A percentile compares a stretch with the other conserved stretches of the same genome.
phyloP scores from a whole-genome alignment of 2,888 invertebrate species.

The Scrobipalpa costella region DNA sequence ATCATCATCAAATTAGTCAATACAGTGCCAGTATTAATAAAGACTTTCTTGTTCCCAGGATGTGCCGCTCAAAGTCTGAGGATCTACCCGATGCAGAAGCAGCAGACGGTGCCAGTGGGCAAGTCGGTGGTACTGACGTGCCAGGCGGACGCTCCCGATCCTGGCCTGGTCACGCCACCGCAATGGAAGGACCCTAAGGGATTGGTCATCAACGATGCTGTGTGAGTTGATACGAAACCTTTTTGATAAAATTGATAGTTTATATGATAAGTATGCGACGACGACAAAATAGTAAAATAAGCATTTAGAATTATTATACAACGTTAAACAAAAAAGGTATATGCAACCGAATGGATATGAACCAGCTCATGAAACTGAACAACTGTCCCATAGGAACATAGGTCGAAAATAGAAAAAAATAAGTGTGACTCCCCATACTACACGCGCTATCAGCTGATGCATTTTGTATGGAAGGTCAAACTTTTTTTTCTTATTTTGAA shows the following conservation, averaged over 20 bases:
- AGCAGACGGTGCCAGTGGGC: slow-evolving; percentile 87
- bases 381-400: no score
- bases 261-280: no score
- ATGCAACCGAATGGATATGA: no score
- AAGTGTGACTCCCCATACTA: no score
- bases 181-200: slow-evolving; percentile 90
- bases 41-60: slow-evolving; percentile 51
- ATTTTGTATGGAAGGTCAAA: no score
- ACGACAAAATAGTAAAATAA: no score
- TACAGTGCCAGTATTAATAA: background rate
- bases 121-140: slow-evolving; percentile 89
- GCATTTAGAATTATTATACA: no score
- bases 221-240: slow-evolving; percentile 73
- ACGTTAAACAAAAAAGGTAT: no score
- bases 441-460: no score
- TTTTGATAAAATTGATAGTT: background rate
- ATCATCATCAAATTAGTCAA: background rate
- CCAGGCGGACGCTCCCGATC: slow-evolving; percentile 85
- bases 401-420: no score
- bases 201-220: slow-evolving; percentile 84
- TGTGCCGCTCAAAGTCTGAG: slow-evolving; percentile 79
- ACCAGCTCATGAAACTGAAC: no score
- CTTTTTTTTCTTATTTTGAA: no score
- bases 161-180: slow-evolving; percentile 85
- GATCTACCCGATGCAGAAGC: slow-evolving; percentile 86